phyloP scores from a whole-genome alignment of 2,888 invertebrate species.

The Megamerina dolium region DNA sequence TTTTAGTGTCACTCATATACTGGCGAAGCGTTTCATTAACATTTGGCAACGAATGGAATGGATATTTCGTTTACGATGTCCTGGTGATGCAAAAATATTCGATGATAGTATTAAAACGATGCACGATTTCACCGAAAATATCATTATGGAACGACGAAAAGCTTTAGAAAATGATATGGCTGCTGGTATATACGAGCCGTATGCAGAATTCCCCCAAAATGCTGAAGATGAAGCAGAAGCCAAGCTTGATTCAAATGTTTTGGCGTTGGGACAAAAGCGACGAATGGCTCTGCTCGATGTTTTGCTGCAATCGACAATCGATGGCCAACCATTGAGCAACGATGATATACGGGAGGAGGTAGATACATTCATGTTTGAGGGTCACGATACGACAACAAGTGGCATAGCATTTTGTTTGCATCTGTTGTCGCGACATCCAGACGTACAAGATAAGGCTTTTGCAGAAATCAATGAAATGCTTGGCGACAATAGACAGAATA shows the following conservation, averaged over 20 bases:
- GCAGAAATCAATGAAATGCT: conserved; percentile 36
- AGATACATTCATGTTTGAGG: too few species aligned
- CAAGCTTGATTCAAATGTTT: too few species aligned
- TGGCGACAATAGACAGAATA: conserved; percentile 34
- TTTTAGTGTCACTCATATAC: conserved; percentile 36
- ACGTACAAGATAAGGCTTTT: conserved; percentile 31
- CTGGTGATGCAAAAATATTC: conserved; percentile 25
- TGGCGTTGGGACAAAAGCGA: conserved; percentile 55
- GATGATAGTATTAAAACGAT: conserved; percentile 28
- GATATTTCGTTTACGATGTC: conserved; percentile 29
- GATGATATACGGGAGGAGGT: conserved; percentile 62
- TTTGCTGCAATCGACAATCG: conserved; percentile 55
- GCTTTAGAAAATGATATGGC: conserved; percentile 26
- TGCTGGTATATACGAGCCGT: conserved; percentile 14
- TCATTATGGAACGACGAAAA: conserved; percentile 30
- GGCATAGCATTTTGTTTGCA: conserved; percentile 39
- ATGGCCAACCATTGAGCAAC: conserved; percentile 55
- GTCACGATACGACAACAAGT: conserved; percentile 42
- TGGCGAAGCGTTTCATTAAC: conserved; percentile 33
- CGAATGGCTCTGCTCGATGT: conserved; percentile 63
- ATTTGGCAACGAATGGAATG: conserved; percentile 35
- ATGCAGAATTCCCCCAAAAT: too few species aligned
- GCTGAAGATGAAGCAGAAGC: too few species aligned
- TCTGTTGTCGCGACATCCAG: conserved; percentile 35
- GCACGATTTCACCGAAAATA: conserved; percentile 38